These are phyloP conservation scores for Seriola rivoliana DNA, from an alignment of 2,113 vertebrate species.

Conservation along the genomic window DNA sequence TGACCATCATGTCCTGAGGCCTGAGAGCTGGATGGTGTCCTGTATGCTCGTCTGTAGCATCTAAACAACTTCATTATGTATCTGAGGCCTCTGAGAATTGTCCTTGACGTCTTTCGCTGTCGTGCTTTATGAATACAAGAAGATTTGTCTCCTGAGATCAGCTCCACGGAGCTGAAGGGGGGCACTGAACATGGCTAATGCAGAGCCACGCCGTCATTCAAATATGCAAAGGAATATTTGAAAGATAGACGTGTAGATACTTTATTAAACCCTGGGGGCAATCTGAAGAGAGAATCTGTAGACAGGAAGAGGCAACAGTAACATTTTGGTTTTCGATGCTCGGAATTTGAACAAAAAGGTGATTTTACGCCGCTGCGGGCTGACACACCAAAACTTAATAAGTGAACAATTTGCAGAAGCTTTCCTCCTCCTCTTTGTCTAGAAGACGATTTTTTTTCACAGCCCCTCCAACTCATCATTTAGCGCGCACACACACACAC, in stretches of 20 bases:
- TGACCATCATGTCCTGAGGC: constrained; percentile 56
- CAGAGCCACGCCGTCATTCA: neutral
- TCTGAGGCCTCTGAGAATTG: constrained; percentile 11
- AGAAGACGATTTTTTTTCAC: neutral
- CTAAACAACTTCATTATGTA: constrained; percentile 70
- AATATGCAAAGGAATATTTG: constrained; percentile 24
- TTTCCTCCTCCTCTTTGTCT: constrained; percentile 9
- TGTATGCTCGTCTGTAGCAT: constrained; percentile 47
- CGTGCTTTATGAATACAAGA: constrained; percentile 38
- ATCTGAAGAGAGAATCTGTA: neutral
- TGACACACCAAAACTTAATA: constrained; percentile 1
- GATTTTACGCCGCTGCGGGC: neutral
- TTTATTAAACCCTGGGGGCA: constrained; percentile 35
- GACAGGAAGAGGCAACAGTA: neutral
- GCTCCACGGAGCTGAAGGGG: neutral
- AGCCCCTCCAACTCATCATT: constrained; percentile 3
- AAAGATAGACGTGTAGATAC: constrained; percentile 5
- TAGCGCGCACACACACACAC: neutral
- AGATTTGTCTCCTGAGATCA: constrained; percentile 11
- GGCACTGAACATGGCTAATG: neutral
- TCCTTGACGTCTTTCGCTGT: constrained; percentile 25
- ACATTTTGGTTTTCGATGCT: neutral
- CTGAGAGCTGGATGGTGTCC: constrained; percentile 46
- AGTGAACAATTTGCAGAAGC: constrained; percentile 6
- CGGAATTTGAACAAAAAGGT: constrained; percentile 16